Conservation (phyloP, 2,113 vertebrate species). For the Oenanthe oenanthe region DNA sequence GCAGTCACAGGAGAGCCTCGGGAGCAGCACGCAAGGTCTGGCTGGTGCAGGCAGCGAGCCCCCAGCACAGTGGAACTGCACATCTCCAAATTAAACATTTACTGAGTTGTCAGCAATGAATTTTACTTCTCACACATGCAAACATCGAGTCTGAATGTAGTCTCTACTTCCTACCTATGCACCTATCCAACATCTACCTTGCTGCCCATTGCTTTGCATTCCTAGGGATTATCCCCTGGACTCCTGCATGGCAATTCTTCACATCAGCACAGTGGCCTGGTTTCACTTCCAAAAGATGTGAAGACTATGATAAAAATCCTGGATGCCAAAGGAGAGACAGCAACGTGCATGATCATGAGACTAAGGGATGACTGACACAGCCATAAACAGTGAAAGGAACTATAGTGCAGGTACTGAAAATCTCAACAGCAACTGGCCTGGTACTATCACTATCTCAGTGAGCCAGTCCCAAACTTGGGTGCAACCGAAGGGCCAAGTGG, state of each 20-base stretch:
- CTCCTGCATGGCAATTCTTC: not conserved
- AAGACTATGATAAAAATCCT: not conserved
- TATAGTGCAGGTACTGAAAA: fast-evolving
- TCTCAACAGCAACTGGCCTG: not conserved
- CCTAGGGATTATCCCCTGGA: not conserved
- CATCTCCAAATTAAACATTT: conserved; percentile 67
- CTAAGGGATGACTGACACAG: fast-evolving
- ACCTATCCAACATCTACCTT: not conserved
- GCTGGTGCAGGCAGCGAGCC: not conserved
- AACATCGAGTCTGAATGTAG: not conserved
- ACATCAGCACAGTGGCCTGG: not conserved
- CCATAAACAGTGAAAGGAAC: not conserved
- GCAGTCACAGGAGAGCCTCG: not conserved
- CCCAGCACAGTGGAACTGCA: not conserved
- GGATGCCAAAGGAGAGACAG: fast-evolving
- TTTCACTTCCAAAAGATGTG: not conserved
- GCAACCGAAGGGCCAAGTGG: not conserved
- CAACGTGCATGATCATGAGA: fast-evolving
- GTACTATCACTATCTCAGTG: not conserved
- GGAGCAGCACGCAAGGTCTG: not conserved
- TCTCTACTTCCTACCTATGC: conserved; percentile 8
- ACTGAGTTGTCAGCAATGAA: conserved; percentile 46
- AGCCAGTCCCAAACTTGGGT: not conserved
- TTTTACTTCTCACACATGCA: conserved; percentile 23
- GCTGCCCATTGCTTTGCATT: not conserved